Percentiles rank a stretch among this genome's conserved stretches.
Evolutionary conservation across 2,888 invertebrate genomes (phyloP).

Genomic region (Caenorhabditis zanzibari): DNA sequence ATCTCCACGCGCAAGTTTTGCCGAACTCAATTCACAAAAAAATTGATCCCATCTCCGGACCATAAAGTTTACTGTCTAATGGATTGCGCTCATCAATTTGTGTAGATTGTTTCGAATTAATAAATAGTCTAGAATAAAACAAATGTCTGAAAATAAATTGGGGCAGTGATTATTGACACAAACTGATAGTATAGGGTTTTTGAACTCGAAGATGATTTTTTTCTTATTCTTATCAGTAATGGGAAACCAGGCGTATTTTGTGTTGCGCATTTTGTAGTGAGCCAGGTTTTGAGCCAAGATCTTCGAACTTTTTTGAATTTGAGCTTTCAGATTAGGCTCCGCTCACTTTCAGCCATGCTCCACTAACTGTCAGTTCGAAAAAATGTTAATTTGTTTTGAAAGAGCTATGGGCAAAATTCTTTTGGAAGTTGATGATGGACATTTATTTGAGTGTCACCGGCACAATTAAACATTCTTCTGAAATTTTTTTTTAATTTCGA

Average conservation of each 20-base stretch:
- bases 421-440: too few species aligned
- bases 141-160: background rate
- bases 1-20: constrained; percentile 31
- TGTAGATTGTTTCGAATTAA: background rate
- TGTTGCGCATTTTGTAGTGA: background rate
- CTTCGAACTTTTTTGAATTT: too few species aligned
- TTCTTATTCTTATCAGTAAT: background rate
- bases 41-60: constrained; percentile 54
- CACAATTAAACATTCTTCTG: too few species aligned
- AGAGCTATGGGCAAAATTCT: too few species aligned
- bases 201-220: background rate
- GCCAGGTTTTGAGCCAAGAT: too few species aligned
- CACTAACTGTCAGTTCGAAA: too few species aligned
- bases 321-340: too few species aligned
- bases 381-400: too few species aligned
- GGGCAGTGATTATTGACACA: background rate
- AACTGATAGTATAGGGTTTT: background rate
- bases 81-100: constrained; percentile 68
- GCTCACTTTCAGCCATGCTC: too few species aligned
- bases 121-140: background rate
- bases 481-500: too few species aligned
- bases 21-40: constrained; percentile 65
- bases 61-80: constrained; percentile 57
- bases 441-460: too few species aligned
- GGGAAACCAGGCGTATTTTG: background rate